Evolutionary conservation across 2,797 vertebrate species (phyloP).

Genomic region (Enteromius argenteus): DNA sequence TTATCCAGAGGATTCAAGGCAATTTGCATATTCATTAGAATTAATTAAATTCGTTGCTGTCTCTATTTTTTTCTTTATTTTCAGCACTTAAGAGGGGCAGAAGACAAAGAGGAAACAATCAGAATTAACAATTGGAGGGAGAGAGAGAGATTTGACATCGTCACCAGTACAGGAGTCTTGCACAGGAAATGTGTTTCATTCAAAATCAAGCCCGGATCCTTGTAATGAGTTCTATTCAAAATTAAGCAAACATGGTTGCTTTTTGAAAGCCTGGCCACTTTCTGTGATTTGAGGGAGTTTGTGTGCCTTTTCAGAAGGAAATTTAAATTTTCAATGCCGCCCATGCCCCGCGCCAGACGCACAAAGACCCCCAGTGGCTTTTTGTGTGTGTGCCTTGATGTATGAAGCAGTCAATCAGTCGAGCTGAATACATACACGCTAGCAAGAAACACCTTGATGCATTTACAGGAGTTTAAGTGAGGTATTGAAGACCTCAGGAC

Average conservation of each 20-base stretch:
- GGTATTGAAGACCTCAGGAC: neutral
- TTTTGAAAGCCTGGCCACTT: slow-evolving; percentile 52
- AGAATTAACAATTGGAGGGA: slow-evolving; percentile 55
- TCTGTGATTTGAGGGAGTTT: slow-evolving; percentile 53
- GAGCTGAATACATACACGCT: slow-evolving; percentile 9
- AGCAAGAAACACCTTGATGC: slow-evolving; percentile 31
- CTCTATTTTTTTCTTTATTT: slow-evolving; percentile 53
- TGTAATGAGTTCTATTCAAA: slow-evolving; percentile 64
- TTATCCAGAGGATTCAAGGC: slow-evolving; percentile 64
- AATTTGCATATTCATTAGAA: slow-evolving; percentile 69
- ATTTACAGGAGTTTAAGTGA: slow-evolving; percentile 18
- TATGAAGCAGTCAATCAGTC: slow-evolving; percentile 58
- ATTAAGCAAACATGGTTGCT: slow-evolving; percentile 57
- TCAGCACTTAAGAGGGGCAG: slow-evolving; percentile 57
- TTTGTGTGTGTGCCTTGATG: slow-evolving; percentile 55
- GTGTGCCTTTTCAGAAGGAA: slow-evolving; percentile 57
- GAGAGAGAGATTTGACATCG: slow-evolving; percentile 35
- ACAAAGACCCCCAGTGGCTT: slow-evolving; percentile 57
- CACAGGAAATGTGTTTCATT: slow-evolving; percentile 52
- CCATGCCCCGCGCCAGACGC: slow-evolving; percentile 41
- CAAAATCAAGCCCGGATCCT: slow-evolving; percentile 55
- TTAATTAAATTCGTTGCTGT: slow-evolving; percentile 65
- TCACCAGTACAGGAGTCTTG: slow-evolving; percentile 44
- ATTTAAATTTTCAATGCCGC: slow-evolving; percentile 51
- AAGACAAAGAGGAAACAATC: slow-evolving; percentile 64